Evolutionary conservation across 2,888 invertebrate species (phyloP).

Genomic region (Chaetoderma sp.): DNA sequence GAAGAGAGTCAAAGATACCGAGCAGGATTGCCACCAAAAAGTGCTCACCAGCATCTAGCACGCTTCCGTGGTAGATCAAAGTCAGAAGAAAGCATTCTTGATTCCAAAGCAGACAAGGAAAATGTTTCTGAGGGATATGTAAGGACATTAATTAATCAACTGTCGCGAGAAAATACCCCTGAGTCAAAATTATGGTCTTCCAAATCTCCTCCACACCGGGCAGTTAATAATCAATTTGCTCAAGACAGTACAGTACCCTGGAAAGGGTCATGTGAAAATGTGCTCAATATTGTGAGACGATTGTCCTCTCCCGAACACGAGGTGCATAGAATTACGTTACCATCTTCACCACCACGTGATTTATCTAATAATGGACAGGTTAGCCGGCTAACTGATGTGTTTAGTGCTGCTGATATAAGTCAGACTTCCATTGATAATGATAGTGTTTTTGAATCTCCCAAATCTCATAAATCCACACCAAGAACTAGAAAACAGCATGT

Average conservation of each 20-base stretch:
- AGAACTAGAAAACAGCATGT: too few species aligned
- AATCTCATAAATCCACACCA: too few species aligned
- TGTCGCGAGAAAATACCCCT: slow-evolving; percentile 59
- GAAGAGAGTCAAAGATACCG: slow-evolving; percentile 60
- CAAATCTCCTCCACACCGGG: too few species aligned
- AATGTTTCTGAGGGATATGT: slow-evolving; percentile 55
- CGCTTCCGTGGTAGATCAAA: slow-evolving; percentile 37
- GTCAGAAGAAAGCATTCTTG: slow-evolving; percentile 35
- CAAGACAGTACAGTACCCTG: slow-evolving; percentile 35
- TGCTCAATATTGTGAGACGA: slow-evolving; percentile 45
- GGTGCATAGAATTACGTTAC: slow-evolving; percentile 40
- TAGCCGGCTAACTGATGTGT: slow-evolving; percentile 48
- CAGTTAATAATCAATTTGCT: too few species aligned
- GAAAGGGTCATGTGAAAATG: slow-evolving; percentile 48
- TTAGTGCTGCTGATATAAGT: slow-evolving; percentile 29
- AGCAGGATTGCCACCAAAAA: slow-evolving; percentile 50
- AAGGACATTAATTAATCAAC: slow-evolving; percentile 51
- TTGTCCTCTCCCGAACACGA: slow-evolving; percentile 40
- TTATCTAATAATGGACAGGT: slow-evolving; percentile 55
- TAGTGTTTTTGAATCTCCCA: too few species aligned
- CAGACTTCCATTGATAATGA: too few species aligned
- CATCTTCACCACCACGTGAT: slow-evolving; percentile 45
- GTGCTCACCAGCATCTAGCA: slow-evolving; percentile 14
- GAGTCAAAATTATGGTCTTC: slow-evolving; percentile 28
- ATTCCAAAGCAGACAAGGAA: slow-evolving; percentile 44